These are phyloP conservation scores for Pseudoatta argentina DNA, from an alignment of 1,140 invertebrate species.

Conservation along the genomic window DNA sequence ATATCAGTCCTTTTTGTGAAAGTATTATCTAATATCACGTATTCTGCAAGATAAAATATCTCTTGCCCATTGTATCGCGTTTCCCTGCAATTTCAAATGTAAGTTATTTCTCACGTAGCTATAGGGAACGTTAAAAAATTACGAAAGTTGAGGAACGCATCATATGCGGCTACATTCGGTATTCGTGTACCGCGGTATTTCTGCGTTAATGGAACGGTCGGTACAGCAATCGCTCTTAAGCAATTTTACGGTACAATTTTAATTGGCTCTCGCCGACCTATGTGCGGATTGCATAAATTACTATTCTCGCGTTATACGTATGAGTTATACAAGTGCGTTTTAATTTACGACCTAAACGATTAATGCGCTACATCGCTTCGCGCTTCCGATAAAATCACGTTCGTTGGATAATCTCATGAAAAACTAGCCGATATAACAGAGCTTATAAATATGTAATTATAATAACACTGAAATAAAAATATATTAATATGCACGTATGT, in stretches of 20 bases:
- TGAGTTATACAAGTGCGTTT: slow-evolving; percentile 56
- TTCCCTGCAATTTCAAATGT: background rate
- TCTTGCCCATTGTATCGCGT: background rate
- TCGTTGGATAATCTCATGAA: slow-evolving; percentile 41
- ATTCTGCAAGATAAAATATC: background rate
- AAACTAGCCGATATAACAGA: slow-evolving; percentile 2
- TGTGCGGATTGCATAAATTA: slow-evolving; percentile 61
- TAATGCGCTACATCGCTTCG: slow-evolving; percentile 54
- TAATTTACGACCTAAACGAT: slow-evolving; percentile 52
- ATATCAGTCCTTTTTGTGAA: background rate
- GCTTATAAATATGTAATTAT: slow-evolving; percentile 59
- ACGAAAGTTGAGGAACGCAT: slow-evolving; percentile 7
- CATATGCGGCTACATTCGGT: background rate
- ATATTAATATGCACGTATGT: background rate
- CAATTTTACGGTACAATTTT: slow-evolving; percentile 58
- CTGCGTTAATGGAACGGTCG: slow-evolving; percentile 55
- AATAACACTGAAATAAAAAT: slow-evolving; percentile 21
- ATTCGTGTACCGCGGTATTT: slow-evolving; percentile 21
- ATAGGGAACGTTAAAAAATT: slow-evolving; percentile 28
- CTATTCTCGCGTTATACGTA: slow-evolving; percentile 47
- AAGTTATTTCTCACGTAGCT: background rate
- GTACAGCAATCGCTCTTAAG: slow-evolving; percentile 48
- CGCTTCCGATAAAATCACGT: slow-evolving; percentile 56
- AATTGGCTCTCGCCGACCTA: slow-evolving; percentile 46
- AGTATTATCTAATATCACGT: too few species aligned